Conservation (phyloP, 2,113 vertebrate genomes). For the Cyprinodon brontotheroides region DNA sequence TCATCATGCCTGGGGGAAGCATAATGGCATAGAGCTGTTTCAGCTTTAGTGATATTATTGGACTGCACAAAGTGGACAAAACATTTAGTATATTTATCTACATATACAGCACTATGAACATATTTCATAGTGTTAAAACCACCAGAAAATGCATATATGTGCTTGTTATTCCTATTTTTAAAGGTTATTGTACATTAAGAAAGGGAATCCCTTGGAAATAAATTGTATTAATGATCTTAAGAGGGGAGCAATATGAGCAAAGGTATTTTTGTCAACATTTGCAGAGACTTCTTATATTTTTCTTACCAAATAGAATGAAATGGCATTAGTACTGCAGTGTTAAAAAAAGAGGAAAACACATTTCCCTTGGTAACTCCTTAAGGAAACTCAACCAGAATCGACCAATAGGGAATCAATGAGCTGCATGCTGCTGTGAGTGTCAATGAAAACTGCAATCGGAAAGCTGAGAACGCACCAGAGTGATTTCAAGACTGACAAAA, state of each 20-base stretch:
- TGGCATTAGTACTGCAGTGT: conserved; percentile 1
- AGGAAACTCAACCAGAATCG: conserved; percentile 64
- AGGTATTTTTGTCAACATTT: conserved; percentile 1
- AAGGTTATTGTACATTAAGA: too few relatives aligned
- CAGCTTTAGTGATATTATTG: too few relatives aligned
- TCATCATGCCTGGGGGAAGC: too few relatives aligned
- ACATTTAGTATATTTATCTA: too few relatives aligned
- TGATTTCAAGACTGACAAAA: conserved; percentile 49
- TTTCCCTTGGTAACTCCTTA: conserved; percentile 49
- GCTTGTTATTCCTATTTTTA: too few relatives aligned
- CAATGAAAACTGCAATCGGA: conserved; percentile 54
- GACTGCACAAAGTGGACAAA: too few relatives aligned
- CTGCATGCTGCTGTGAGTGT: conserved; percentile 65
- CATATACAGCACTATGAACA: too few relatives aligned
- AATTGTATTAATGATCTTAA: too few relatives aligned
- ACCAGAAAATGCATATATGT: too few relatives aligned
- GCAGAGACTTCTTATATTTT: conserved; percentile 14
- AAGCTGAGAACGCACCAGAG: conserved; percentile 47
- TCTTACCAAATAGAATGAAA: background rate
- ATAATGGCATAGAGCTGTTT: too few relatives aligned
- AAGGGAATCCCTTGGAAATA: too few relatives aligned
- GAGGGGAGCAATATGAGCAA: background rate
- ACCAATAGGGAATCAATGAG: conserved; percentile 76
- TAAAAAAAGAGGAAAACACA: background rate
- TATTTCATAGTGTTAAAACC: too few relatives aligned